Base-by-base conservation (phyloP, 2,888 invertebrate species). In the Oxycera nigricornis region DNA sequence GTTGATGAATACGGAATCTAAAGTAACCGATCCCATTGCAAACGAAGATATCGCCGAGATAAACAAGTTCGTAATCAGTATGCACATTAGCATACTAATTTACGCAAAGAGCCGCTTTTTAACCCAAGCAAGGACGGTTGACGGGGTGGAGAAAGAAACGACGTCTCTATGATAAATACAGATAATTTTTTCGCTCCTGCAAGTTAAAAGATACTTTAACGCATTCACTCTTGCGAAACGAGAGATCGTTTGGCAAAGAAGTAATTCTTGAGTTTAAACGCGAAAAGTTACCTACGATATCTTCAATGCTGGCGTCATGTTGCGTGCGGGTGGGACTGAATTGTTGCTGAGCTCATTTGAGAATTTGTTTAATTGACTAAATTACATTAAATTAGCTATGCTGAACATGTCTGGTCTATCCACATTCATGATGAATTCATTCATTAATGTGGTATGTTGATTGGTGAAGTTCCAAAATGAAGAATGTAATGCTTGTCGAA, bases 71-170 rank as follows among this genome's bases (percentile, higher is more conserved):
- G 68, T 68, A 68, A 68, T 68, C 68, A 26, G 52, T 46, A 68
- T 68, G 68, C 30, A 17, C 52, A 68, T 68, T 68, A 68, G 68
- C 68, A 68, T 68, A 68, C 46, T 68, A 68, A 68, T 68, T 68
- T 30, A 26, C 39, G 22, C 62, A 35, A 39, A 62, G 62, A 62
- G 35, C 24, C 62, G 62, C 62, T 31, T 39, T 35, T 35, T 17
- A 39, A 22, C 20, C 9, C 39, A n/a, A 62, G 22, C 26, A 17
- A n/a, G 24, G 7, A 24, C 31, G 11, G 9, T 61, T 3, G 11
- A 30, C 31, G 17, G n/a, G 11, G 30, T 30, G 61, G 26, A 28
- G 20, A 20, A 24, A 22, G 24, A 22, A 55, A 55, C 55, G 24
- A 22, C 6, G 9, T 24, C 6, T 20, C 11, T 22, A 55, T 55